Conservation (phyloP, 2,797 vertebrate species). For the Cuculus canorus region DNA sequence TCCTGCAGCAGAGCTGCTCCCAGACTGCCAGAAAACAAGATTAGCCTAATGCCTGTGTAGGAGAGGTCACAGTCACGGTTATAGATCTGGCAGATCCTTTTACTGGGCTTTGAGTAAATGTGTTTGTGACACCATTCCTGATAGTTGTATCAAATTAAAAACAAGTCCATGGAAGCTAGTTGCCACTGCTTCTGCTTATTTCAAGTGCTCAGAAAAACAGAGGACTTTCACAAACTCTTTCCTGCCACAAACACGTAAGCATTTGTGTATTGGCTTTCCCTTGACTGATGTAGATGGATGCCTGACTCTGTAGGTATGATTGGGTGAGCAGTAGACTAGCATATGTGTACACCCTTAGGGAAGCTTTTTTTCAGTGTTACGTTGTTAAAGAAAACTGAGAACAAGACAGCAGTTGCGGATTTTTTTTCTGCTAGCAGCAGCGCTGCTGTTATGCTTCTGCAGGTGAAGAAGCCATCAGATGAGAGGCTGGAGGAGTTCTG, state of each 20-base stretch:
- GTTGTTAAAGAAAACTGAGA: background rate
- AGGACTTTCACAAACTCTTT: background rate
- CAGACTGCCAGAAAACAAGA: background rate
- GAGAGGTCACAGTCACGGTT: background rate
- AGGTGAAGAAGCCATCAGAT: constrained; percentile 87
- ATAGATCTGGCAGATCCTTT: background rate
- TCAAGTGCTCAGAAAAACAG: background rate
- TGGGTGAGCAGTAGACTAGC: background rate
- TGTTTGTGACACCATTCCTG: background rate
- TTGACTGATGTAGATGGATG: accelerated
- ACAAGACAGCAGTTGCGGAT: too few species aligned
- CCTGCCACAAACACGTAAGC: accelerated
- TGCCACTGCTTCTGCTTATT: background rate
- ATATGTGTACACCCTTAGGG: too few species aligned
- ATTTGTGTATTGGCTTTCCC: background rate
- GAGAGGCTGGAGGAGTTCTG: constrained; percentile 90
- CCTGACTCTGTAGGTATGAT: background rate
- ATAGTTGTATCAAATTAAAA: background rate
- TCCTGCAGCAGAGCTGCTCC: background rate
- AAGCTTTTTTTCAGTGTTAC: too few species aligned
- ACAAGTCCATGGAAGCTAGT: background rate
- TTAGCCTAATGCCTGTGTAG: background rate
- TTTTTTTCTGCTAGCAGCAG: background rate
- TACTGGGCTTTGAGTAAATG: background rate
- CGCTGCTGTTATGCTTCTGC: background rate